Evolutionary conservation across 2,113 vertebrate genomes (phyloP), one percentile per base, ranked within the genome.

Genomic region (Sus scrofa): DNA sequence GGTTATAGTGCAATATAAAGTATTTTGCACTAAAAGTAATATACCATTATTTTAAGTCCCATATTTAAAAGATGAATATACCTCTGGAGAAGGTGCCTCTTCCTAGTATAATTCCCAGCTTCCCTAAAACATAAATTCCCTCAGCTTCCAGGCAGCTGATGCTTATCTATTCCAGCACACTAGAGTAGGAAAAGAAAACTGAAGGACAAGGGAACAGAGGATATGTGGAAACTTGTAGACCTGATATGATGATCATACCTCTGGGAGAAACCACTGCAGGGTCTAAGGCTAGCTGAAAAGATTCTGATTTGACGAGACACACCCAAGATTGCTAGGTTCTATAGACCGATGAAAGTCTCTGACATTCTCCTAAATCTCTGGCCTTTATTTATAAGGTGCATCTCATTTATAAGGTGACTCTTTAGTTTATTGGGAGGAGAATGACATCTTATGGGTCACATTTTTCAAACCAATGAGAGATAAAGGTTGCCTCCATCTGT

Each of bases 401-500:
- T 84, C 70, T 84, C 50, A 65, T 79, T 84, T 37, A 50, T 22
- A 37, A 95, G 67, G 32, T 22, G 74, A 16, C 10, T 84, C 70
- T 84, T 87, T 50, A 65, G 32, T 84, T 77, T 58, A 70, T 82
- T 70, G 88, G 52, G 56, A 89, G 78, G 34, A 71, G 34, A 88
- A 44, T 79, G 19, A 34, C 56, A 85, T 37, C 24, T 62, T 84
- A 75, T 19, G 22, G 56, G 39, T 78, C 54, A 85, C 22, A 50
- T 86, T 84, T 94, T 95, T 91, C 91, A 81, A 89, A 95, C 52
- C 37, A 83, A 68, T 89, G 37, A 67, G 93, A 94, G 37, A 81
- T 81, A 92, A 95, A 88, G 54, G 39, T 60, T 68, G 9, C 39
- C 52, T 91, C 71, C 24, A 75, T 60, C 67, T 73, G 32, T 89